These are phyloP conservation scores for Chrysocyon brachyurus DNA, from an alignment of 2,797 vertebrate species.

Conservation along the genomic window DNA sequence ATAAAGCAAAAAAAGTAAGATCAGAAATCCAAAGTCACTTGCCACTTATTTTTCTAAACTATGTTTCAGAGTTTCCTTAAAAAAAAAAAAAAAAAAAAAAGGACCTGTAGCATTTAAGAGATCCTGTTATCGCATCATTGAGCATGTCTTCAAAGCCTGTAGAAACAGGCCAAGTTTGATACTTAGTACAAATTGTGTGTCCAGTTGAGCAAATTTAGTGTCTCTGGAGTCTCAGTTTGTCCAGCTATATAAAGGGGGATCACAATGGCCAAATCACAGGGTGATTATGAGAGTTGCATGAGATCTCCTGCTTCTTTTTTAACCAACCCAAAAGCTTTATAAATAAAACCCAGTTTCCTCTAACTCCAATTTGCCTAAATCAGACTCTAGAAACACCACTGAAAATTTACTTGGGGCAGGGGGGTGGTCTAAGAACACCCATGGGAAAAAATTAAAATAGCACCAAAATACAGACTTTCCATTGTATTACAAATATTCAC, in stretches of 20 bases:
- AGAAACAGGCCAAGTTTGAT: background rate
- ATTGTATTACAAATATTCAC: background rate
- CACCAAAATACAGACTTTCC: background rate
- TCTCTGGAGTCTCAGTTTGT: background rate
- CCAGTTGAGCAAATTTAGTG: background rate
- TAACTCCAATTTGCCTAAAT: background rate
- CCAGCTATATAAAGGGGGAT: background rate
- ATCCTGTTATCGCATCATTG: background rate
- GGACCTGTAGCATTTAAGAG: background rate
- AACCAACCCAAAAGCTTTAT: background rate
- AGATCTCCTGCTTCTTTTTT: background rate
- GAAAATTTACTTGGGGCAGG: background rate
- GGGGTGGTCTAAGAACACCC: background rate
- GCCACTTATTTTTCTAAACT: background rate
- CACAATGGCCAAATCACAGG: too few species aligned
- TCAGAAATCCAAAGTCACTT: background rate
- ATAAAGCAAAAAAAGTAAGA: background rate
- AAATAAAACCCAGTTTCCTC: background rate
- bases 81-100: background rate
- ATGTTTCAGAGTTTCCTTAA: background rate
- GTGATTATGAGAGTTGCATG: background rate
- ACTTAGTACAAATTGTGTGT: background rate
- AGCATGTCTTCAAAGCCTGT: background rate
- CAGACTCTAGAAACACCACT: background rate
- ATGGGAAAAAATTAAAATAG: background rate